Percentiles rank a stretch among this genome's conserved stretches.
Conservation (phyloP, 2,113 vertebrate genomes). For the Pseudolaguvia tuberculata region DNA sequence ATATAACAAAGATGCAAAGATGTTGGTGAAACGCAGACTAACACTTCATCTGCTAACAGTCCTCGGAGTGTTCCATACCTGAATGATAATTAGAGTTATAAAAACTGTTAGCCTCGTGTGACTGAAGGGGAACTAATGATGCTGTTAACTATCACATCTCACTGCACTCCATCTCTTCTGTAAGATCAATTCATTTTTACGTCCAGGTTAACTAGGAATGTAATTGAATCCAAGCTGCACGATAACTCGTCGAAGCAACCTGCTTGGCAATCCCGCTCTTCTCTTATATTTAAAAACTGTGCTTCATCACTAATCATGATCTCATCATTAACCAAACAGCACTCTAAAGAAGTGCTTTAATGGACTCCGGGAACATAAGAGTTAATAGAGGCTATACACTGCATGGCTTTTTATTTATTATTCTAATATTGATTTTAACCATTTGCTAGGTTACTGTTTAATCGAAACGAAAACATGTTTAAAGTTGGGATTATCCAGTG, state of each 20-base stretch:
- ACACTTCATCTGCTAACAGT: not conserved
- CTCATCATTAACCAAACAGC: conserved; percentile 8
- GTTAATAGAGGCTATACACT: not conserved
- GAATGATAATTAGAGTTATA: conserved; percentile 8
- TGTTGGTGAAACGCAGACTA: no score
- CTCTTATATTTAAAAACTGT: not conserved
- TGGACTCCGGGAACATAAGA: not conserved
- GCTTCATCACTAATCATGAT: conserved; percentile 11
- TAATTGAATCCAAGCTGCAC: conserved; percentile 14
- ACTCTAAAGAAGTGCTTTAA: not conserved
- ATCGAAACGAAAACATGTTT: not conserved
- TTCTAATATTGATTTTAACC: not conserved
- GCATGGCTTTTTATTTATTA: not conserved
- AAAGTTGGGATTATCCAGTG: not conserved
- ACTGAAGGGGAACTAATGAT: conserved; percentile 17
- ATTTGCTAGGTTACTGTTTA: not conserved
- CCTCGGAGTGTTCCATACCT: not conserved
- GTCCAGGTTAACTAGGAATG: conserved; percentile 21
- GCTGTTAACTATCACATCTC: conserved; percentile 1
- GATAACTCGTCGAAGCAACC: conserved; percentile 12
- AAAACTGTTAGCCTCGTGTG: not conserved
- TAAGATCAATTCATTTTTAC: conserved; percentile 11
- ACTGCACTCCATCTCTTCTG: not conserved
- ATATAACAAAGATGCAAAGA: not conserved
- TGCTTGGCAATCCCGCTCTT: not conserved